Base-by-base conservation (phyloP, 2,888 invertebrate species). In the Euzophera pinguis region DNA sequence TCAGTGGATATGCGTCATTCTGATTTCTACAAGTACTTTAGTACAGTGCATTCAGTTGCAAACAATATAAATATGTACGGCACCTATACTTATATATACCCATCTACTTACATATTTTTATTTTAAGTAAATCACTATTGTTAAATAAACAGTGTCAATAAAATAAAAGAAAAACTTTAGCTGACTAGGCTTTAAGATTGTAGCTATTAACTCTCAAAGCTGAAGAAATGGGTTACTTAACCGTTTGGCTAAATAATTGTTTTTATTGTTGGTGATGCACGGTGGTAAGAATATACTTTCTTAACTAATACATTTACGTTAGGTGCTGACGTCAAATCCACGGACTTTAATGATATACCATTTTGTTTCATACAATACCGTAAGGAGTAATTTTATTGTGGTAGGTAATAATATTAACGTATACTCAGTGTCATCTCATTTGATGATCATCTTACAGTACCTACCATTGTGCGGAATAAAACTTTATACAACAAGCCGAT, bases 301-400 rank as follows among this genome's bases (percentile, higher is more conserved):
- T n/a, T 35, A 32, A 4, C 7, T 38, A 13, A 7, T 38, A 8
- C 14, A 3, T 38, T 1, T 35, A 12, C 6, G 14, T 12, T 29
- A 29, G n/a, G n/a, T n/a, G n/a, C n/a, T 29, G 43, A 43, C 43
- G 29, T 43, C 43, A 43, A 41, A 29, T 13, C 43, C 12, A 29
- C 29, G 8, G 43, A 12, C 43, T 12, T 13, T 43, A 43, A 43
- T 43, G 43, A 43, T 13, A 43, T 43, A 29, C 12, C 13, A 43
- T 43, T 43, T 43, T 7, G 22, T 5, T 29, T 7, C 29, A 43
- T 12, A 43, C 27, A 13, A 29, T 12, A 29, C 29, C 8, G 12
- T 9, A 29, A 13, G 12, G 13, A 29, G 43, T 43, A 43, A 43
- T 43, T 43, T 43, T 43, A 29, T 29, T 29, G 43, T 29, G 27